These are phyloP conservation scores for Platichthys stellatus DNA, from an alignment of 2,113 vertebrate species.

Conservation along the genomic window DNA sequence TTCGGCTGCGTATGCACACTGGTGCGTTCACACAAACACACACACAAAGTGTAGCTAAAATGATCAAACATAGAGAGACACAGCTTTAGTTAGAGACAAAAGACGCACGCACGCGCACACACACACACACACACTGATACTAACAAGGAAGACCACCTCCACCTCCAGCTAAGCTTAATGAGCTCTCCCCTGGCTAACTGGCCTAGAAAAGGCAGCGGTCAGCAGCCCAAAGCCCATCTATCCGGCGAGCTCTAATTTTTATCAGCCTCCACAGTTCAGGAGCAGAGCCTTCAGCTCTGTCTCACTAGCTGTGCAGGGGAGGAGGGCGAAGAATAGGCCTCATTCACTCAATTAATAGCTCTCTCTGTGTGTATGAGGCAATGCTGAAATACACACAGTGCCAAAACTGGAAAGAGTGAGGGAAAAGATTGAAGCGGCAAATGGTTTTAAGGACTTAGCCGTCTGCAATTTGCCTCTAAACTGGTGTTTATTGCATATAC, in stretches of 20 bases:
- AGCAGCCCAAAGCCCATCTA: slow-evolving; percentile 55
- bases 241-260: slow-evolving; percentile 53
- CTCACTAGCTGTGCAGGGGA: slow-evolving; percentile 41
- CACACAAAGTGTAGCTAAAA: slow-evolving; percentile 13
- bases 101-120: slow-evolving; percentile 11
- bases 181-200: slow-evolving; percentile 60
- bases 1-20: background rate
- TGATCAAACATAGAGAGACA: slow-evolving; percentile 26
- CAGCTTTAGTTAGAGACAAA: slow-evolving; percentile 23
- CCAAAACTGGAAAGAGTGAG: slow-evolving; percentile 48
- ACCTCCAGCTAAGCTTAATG: slow-evolving; percentile 66
- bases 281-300: slow-evolving; percentile 42
- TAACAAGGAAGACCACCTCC: slow-evolving; percentile 53
- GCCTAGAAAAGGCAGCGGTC: slow-evolving; percentile 67
- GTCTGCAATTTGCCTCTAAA: slow-evolving; percentile 56
- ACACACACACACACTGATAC: slow-evolving; percentile 8
- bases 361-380: slow-evolving; percentile 29
- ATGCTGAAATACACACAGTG: slow-evolving; percentile 36
- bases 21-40: slow-evolving; percentile 6
- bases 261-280: slow-evolving; percentile 50
- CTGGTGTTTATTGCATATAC: slow-evolving; percentile 46
- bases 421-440: slow-evolving; percentile 42
- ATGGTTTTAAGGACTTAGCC: slow-evolving; percentile 64
- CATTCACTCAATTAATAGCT: slow-evolving; percentile 60
- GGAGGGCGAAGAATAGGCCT: slow-evolving; percentile 48